Conservation (phyloP, 2,888 invertebrate genomes). For the Pelosia muscerda region DNA sequence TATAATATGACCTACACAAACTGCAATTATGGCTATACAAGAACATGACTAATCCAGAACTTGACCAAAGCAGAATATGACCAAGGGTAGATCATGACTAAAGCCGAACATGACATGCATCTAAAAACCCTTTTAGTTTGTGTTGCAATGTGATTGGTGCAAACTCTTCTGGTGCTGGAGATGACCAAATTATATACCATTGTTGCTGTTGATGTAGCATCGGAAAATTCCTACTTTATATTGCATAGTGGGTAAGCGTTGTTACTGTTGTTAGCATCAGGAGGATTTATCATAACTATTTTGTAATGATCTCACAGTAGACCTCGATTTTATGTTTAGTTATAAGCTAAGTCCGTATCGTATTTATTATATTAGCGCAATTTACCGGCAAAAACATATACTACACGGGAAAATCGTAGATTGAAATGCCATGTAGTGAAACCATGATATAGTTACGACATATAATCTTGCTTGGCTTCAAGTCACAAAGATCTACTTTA, state of each 20-base stretch:
- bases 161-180: slow-evolving; percentile 45
- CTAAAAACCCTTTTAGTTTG: not conserved
- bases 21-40: too few relatives aligned
- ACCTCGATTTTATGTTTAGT: slow-evolving; percentile 32
- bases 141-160: slow-evolving; percentile 31
- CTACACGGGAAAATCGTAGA: not conserved
- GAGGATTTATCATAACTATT: not conserved
- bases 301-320: slow-evolving; percentile 32
- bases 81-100: too few relatives aligned
- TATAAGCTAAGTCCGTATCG: slow-evolving; percentile 24
- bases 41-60: too few relatives aligned
- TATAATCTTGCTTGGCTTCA: too few relatives aligned
- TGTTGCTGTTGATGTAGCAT: slow-evolving; percentile 17
- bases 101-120: too few relatives aligned
- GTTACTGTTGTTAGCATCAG: slow-evolving; percentile 17
- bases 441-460: too few relatives aligned
- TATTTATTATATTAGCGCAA: not conserved
- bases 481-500: too few relatives aligned
- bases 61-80: too few relatives aligned
- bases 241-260: slow-evolving; percentile 17
- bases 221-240: slow-evolving; percentile 24
- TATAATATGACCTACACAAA: too few relatives aligned
- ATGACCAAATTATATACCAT: slow-evolving; percentile 38
- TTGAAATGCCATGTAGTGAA: not conserved
- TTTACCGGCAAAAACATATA: not conserved